Percentiles rank a stretch among this genome's conserved stretches.
phyloP scores from a whole-genome alignment of 2,113 vertebrate genomes.

The Atractosteus spatula region DNA sequence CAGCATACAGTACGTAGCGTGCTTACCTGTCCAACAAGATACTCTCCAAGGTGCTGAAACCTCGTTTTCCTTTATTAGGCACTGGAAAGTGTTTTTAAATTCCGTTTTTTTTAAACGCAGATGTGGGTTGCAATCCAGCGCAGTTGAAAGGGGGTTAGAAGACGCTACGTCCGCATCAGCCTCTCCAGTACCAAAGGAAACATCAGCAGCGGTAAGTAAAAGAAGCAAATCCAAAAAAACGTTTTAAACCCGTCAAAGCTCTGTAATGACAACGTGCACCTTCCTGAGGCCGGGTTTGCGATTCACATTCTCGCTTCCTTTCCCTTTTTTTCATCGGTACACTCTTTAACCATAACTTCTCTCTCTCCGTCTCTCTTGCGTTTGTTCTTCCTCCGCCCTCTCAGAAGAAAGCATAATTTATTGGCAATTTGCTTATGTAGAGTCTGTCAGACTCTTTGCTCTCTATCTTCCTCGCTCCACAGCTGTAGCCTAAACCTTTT shows the following conservation, averaged over 20 bases:
- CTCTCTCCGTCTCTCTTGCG: background rate
- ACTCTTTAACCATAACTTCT: background rate
- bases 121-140: background rate
- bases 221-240: background rate
- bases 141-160: background rate
- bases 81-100: background rate
- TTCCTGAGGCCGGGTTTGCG: background rate
- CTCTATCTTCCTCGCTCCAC: background rate
- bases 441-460: constrained; percentile 3
- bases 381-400: background rate
- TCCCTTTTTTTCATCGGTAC: background rate
- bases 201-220: background rate
- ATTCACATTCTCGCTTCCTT: background rate
- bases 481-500: background rate
- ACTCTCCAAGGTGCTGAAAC: background rate
- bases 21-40: background rate
- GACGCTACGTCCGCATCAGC: background rate
- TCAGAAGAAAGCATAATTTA: constrained; percentile 26
- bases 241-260: background rate
- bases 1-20: background rate
- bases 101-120: background rate
- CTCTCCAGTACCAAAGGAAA: background rate
- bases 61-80: background rate
- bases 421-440: constrained; percentile 20
- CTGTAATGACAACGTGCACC: background rate